A percentile compares a stretch with the other conserved stretches of the same genome.
phyloP scores from a whole-genome alignment of 2,797 vertebrate species.

The Lagorchestes hirsutus region DNA sequence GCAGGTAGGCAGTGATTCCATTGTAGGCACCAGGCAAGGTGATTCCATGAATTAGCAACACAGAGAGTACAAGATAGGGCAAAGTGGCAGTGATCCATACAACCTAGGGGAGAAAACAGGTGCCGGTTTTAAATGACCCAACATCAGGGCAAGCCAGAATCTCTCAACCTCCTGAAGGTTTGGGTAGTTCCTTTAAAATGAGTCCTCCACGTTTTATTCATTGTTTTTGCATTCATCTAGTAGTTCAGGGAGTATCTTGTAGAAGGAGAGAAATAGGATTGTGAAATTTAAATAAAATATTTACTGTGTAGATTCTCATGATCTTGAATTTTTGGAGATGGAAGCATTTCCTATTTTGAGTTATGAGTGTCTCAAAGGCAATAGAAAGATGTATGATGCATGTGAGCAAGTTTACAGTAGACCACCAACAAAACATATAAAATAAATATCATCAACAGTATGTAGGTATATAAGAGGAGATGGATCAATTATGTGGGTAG shows the following conservation, averaged over 20 bases:
- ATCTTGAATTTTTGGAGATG: background rate
- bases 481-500: background rate
- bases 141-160: background rate
- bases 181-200: background rate
- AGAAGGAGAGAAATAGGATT: background rate
- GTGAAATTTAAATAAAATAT: background rate
- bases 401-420: background rate
- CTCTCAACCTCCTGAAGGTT: background rate
- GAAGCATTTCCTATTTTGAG: background rate
- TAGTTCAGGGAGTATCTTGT: background rate
- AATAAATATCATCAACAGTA: background rate
- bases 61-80: slow-evolving; percentile 96
- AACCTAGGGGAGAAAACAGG: slow-evolving; percentile 87
- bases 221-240: background rate
- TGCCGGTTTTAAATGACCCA: background rate
- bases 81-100: slow-evolving; percentile 99
- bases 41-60: slow-evolving; percentile 95
- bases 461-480: background rate
- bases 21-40: slow-evolving; percentile 95
- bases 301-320: background rate
- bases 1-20: slow-evolving; percentile 95
- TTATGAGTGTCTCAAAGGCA: background rate
- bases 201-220: background rate
- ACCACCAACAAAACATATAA: background rate
- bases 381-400: background rate